Evolutionary conservation across 2,113 vertebrate genomes (phyloP).

Genomic region (Egretta garzetta): DNA sequence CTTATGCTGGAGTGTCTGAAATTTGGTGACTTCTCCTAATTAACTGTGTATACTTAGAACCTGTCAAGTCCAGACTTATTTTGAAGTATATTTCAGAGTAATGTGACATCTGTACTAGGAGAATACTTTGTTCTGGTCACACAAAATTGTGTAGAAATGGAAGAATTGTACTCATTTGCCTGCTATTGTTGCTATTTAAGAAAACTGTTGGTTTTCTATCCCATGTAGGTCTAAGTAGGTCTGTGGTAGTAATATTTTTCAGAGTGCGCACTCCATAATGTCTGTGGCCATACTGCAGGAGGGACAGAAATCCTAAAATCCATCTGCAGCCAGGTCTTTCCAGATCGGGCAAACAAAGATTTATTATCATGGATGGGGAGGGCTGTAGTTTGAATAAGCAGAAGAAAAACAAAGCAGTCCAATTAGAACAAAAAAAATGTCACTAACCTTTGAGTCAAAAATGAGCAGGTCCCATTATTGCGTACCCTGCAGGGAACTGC

Average conservation of each 20-base stretch:
- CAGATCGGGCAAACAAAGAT: not conserved
- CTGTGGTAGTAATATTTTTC: not conserved
- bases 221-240: not conserved
- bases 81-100: not conserved
- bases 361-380: accelerated
- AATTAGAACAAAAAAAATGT: not conserved
- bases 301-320: not conserved
- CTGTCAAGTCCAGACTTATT: not conserved
- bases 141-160: not conserved
- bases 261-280: not conserved
- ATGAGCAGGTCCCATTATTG: not conserved
- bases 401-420: not conserved
- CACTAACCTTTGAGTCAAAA: not conserved
- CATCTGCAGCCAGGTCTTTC: not conserved
- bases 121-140: not conserved
- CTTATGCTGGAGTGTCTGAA: not conserved
- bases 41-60: not conserved
- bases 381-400: not conserved
- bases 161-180: not conserved
- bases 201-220: not conserved
- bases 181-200: not conserved
- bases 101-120: not conserved
- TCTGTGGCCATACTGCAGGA: not conserved
- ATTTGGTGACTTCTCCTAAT: not conserved
- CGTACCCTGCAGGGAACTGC: not conserved